phyloP scores from a whole-genome alignment of 2,113 vertebrate species.

The Nipponia nippon region DNA sequence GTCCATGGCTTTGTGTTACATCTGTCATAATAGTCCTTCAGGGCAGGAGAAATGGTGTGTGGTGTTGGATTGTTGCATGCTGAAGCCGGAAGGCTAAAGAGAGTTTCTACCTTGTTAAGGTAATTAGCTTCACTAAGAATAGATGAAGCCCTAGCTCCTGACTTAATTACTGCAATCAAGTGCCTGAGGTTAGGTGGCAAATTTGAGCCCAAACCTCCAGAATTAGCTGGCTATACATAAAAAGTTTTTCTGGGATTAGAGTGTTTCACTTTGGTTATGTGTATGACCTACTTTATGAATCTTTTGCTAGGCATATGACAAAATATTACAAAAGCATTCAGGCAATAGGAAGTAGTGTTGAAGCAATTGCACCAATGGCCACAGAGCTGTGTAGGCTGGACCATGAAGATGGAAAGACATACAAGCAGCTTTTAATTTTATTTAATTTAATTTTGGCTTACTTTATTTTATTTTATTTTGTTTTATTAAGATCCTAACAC shows the following conservation, averaged over 20 bases:
- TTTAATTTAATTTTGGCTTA: neutral
- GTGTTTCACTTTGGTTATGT: neutral
- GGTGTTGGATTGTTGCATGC: no score
- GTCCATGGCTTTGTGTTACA: no score
- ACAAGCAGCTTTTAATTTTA: neutral
- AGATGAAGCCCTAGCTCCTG: neutral
- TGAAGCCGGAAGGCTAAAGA: neutral
- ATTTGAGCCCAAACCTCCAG: neutral
- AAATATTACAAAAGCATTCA: neutral
- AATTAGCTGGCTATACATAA: neutral
- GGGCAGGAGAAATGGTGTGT: no score
- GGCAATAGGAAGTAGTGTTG: neutral
- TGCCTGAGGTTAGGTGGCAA: neutral
- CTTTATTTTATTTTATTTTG: neutral
- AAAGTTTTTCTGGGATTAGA: neutral
- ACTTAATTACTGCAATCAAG: neutral
- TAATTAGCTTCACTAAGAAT: neutral
- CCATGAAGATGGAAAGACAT: neutral
- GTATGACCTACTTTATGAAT: neutral
- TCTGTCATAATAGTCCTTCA: no score
- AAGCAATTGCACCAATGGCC: neutral
- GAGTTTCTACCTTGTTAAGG: neutral
- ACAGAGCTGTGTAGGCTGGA: no score
- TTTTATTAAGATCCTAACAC: neutral
- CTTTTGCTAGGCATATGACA: neutral